Base-by-base conservation (phyloP, 2,797 vertebrate species). In the Poeciliopsis presidionis region DNA sequence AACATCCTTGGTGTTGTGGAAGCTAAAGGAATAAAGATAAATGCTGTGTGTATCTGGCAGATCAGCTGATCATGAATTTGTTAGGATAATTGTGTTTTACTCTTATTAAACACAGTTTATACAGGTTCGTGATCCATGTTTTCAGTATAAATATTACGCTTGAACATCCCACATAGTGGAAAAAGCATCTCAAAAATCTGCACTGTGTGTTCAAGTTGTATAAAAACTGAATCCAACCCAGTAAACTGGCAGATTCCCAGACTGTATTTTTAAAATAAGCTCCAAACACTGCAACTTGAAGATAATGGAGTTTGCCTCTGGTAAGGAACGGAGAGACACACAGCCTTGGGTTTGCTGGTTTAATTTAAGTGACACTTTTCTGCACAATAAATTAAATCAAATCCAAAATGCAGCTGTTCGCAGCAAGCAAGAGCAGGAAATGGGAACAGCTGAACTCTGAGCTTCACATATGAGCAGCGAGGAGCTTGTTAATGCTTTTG, bases 281-380 rank as follows among this genome's bases (percentile, higher is more conserved):
- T 61, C 28, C 59, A 33, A n/a, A 59, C 55, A 28, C 55, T n/a
- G 55, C 55, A 59, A 59, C 25, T 59, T 59, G 55, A 59, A 30
- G 25, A 59, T 59, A 59, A 63, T 30, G 59, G 28, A 33, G 13
- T 30, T 63, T 59, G 25, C 55, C 28, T 59, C 55, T 30, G n/a
- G n/a, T 28, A 57, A 59, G 55, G 12, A 59, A 59, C 0, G 55
- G 12, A 65, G 57, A 80, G 20, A 49, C 71, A 78, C 57, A 61
- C 55, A 53, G 76, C 67, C 78, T 75, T 57, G 45, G 47, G 36
- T 78, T 74, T 81, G 75, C 25, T 65, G 28, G 20, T 33, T 75
- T 83, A 76, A 55, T 81, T 81, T 75, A 86, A 79, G 53, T 77
- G 76, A 82, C 78, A 78, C 36, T 63, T 39, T 53, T 53, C 39